Base-by-base conservation (phyloP, 64 coral and sea anemone genomes). In the Actinia equina region DNA sequence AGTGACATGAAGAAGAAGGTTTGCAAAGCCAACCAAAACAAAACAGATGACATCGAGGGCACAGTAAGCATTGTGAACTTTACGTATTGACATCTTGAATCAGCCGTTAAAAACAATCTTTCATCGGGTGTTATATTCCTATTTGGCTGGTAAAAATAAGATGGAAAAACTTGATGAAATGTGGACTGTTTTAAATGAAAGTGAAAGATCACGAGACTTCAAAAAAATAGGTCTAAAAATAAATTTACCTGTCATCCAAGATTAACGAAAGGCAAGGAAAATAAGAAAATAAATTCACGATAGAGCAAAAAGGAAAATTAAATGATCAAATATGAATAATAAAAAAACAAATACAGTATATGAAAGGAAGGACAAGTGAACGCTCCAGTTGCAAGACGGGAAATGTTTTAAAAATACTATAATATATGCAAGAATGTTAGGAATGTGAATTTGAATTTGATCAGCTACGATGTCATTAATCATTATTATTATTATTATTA, bases 31-130 rank as follows among this genome's bases (percentile, higher is more conserved):
- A 25, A 92, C 59, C 42, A 87, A 53, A 22, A 77, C 84, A 79
- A 92, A 80, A 44, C 90, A 92, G 8, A 92, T 58, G 44, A 92
- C 80, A 77, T 92, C 90, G 30, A 87, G 1, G 25, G 82, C 63
- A 7, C 86, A 87, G 49, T 87, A 63, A 76, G 59, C 27, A 10
- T 81, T 81, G 44, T 52, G 43, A 49, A 81, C 49, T 20, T 7
- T 79, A 17, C 77, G 77, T 12, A 43, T 22, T 44, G 77, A 79
- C 77, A 65, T 65, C 22, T 65, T 65, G n/a, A 20, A 20, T 65
- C 5, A 23, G n/a, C n/a, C 4, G 62, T 65, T 14, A 6, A 65
- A 23, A 23, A 2, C 62, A 65, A 65, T n/a, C 62, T 1, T 65
- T 65, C 6, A 23, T 65, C 62, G 15, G 62, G 3, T 65, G 62